Conservation (phyloP, 2,888 invertebrate genomes). For the Caenorhabditis panamensis region DNA sequence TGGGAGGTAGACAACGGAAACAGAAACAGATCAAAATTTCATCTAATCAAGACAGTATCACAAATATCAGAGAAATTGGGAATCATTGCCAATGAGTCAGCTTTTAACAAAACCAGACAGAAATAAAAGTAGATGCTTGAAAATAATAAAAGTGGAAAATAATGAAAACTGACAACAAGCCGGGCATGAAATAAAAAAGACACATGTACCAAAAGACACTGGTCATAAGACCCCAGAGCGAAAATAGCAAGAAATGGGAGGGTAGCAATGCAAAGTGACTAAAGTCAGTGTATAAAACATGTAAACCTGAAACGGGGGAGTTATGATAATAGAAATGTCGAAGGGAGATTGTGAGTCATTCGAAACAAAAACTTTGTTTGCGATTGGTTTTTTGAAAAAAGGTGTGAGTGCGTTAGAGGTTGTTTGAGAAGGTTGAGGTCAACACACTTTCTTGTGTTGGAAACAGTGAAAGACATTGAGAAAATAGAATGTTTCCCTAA, state of each 20-base stretch:
- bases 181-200: background rate
- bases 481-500: too few relatives aligned
- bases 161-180: constrained; percentile 29
- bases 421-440: background rate
- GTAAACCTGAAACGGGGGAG: constrained; percentile 5
- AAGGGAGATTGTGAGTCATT: background rate
- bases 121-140: too few relatives aligned
- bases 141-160: background rate
- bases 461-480: too few relatives aligned
- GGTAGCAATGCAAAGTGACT: background rate
- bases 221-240: background rate
- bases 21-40: background rate
- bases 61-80: too few relatives aligned
- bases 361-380: background rate
- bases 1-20: background rate
- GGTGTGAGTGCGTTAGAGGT: background rate
- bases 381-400: background rate
- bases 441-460: background rate
- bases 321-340: constrained; percentile 16
- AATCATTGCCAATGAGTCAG: too few relatives aligned
- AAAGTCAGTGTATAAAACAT: constrained; percentile 1
- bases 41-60: too few relatives aligned
- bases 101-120: too few relatives aligned
- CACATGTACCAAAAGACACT: background rate
- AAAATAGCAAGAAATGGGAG: constrained; percentile 20